Base-by-base conservation (phyloP, 1,140 invertebrate species). In the Cotesia chilonis region DNA sequence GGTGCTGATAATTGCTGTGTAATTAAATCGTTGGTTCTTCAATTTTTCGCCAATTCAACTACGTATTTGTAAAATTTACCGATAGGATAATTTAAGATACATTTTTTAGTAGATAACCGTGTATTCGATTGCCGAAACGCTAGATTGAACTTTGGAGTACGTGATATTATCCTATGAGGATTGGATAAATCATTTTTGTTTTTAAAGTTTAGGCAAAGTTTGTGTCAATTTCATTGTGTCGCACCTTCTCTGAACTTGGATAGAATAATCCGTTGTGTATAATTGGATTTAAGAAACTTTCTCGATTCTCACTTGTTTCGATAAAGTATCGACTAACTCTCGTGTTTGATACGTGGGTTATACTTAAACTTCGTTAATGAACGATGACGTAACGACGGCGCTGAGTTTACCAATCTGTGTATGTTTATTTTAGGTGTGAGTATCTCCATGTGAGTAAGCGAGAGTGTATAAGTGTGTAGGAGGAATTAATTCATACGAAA, bases 271-370 rank as follows among this genome's bases (percentile, higher is more conserved):
- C 57, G 20, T 59, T 59, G 57, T 47, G 41, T 59, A 59, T 59
- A 59, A 59, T 59, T 59, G 57, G 57, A 59, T 59, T 59, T 9
- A 17, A 59, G 20, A 59, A 59, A 59, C 57, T 59, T 59, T 59
- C 57, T 20, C 6, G 57, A 7, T 59, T 59, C 20, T 17, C 57
- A 59, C 57, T 59, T 59, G 57, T 59, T 59, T 59, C 57, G 17
- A 59, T 59, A 28, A 59, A 59, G 57, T 59, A 59, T 59, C 57
- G 57, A 59, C 57, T 59, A 59, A 59, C 57, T 59, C 17, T 59
- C 57, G 14, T 20, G 20, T 59, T 59, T 59, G 20, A 59, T 59
- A 59, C 20, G 57, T 20, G 20, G 14, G 41, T 14, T 17, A 59
- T 59, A 59, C 20, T 59, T 59, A 59, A 59, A 59, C 57, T 59